Evolutionary conservation across 2,888 invertebrate genomes (phyloP).

Genomic region (Spodoptera exigua): DNA sequence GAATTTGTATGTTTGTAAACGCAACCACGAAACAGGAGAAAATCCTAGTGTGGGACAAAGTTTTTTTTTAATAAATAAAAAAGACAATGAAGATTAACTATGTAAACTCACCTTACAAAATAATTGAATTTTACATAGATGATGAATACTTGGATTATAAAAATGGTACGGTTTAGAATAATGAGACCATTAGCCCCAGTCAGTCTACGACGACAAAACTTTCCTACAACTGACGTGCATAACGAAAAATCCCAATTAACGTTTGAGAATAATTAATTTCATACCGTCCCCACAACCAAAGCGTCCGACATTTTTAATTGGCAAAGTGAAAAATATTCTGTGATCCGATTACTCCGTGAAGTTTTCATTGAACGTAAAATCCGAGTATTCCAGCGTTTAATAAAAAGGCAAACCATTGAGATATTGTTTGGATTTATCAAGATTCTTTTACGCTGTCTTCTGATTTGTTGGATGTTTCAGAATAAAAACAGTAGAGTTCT

Average conservation of each 20-base stretch:
- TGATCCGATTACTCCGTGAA: slow-evolving; percentile 78
- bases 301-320: slow-evolving; percentile 83
- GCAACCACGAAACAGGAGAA: too few relatives aligned
- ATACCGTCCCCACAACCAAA: slow-evolving; percentile 74
- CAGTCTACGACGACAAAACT: slow-evolving; percentile 32
- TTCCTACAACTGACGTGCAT: slow-evolving; percentile 56
- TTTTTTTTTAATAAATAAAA: too few relatives aligned
- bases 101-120: too few relatives aligned
- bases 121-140: too few relatives aligned
- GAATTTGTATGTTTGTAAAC: too few relatives aligned
- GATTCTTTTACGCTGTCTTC: slow-evolving; percentile 25
- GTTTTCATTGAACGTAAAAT: slow-evolving; percentile 76
- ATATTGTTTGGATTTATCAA: slow-evolving; percentile 62
- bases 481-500: neutral
- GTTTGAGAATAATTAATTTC: slow-evolving; percentile 74
- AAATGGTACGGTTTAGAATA: neutral
- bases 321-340: slow-evolving; percentile 82
- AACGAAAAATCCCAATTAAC: slow-evolving; percentile 53
- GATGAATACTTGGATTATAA: too few relatives aligned
- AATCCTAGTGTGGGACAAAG: too few relatives aligned
- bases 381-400: slow-evolving; percentile 63
- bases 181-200: slow-evolving; percentile 14
- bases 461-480: slow-evolving; percentile 6
- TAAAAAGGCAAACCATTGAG: slow-evolving; percentile 52
- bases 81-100: too few relatives aligned